phyloP scores from a whole-genome alignment of 1,140 invertebrate genomes.

The Stegodyphus mimosarum region DNA sequence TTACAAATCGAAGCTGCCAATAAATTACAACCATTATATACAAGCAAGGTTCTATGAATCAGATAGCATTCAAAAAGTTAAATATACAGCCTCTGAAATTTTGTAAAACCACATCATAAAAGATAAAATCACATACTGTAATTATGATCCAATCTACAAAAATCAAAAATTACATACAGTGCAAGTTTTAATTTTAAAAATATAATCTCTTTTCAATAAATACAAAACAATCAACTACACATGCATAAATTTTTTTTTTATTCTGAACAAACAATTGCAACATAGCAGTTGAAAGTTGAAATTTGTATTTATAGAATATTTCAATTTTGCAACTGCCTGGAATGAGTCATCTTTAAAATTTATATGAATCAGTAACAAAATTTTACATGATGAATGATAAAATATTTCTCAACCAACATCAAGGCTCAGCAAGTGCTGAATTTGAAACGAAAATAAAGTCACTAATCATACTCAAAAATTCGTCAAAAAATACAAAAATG shows the following conservation, averaged over 20 bases:
- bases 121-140: neutral
- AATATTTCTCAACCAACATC: no score
- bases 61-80: no score
- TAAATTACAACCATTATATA: constrained; percentile 30
- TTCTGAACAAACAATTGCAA: constrained; percentile 16
- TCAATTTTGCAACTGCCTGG: neutral
- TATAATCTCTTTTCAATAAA: constrained; percentile 28
- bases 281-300: no score
- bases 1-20: constrained; percentile 26
- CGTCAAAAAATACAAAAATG: no score
- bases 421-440: no score
- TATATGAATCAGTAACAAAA: neutral
- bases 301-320: no score
- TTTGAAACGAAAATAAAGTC: no score
- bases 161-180: constrained; percentile 2
- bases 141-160: neutral
- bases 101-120: constrained; percentile 1
- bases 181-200: constrained; percentile 9
- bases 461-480: no score
- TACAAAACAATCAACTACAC: constrained; percentile 44
- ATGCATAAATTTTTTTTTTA: constrained; percentile 31
- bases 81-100: no score
- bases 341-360: neutral
- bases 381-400: no score
- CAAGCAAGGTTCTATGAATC: neutral